Base-by-base conservation (phyloP, 2,797 vertebrate genomes). In the Eulemur rubriventer region DNA sequence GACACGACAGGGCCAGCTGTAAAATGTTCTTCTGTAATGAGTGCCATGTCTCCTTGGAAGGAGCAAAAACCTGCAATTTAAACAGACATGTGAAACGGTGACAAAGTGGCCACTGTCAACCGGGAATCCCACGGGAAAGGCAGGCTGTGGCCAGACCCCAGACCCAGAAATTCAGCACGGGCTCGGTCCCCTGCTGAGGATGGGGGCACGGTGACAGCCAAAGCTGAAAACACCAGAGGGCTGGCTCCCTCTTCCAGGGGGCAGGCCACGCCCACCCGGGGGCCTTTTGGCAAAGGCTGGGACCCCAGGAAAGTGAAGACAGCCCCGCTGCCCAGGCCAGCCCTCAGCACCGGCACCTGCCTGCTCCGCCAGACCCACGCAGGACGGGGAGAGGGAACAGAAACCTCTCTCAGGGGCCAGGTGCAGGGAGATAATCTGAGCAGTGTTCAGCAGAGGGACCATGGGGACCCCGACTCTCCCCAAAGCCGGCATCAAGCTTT, bases 81-180 rank as follows among this genome's bases (percentile, higher is more conserved):
- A 76, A 84, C 1, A 78, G 9, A 43, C 1, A 4, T 0, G 0
- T 1, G 2, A 50, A 20, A 57, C 3, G 5, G 7, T 0, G 0
- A 16, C 55, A 59, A 4, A 24, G 0, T 22, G 1, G 0, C 16
- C 33, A 65, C 3, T 8, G 7, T 57, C 30, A 8, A 4, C 35
- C 0, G 0, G 33, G 43, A 65, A 43, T 4, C 41, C 41, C 38
- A 4, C 20, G 1, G 4, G 20, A 7, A 30, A 16, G 2, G 33
- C 2, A 13, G 7, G 16, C 20, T 9, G 22, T 1, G 28, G 5
- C 14, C 4, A 0, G 2, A 0, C 28, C 1, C 1, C 4, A 63
- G 26, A 7, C 14, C 2, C 1, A 10, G 80, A 63, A 38, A 11
- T 2, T 18, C 30, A 14, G 65, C n/a, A 5, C 2, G 9, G 33